These are phyloP conservation scores for Callospermophilus lateralis DNA, from an alignment of 2,113 vertebrate genomes.

Conservation along the genomic window DNA sequence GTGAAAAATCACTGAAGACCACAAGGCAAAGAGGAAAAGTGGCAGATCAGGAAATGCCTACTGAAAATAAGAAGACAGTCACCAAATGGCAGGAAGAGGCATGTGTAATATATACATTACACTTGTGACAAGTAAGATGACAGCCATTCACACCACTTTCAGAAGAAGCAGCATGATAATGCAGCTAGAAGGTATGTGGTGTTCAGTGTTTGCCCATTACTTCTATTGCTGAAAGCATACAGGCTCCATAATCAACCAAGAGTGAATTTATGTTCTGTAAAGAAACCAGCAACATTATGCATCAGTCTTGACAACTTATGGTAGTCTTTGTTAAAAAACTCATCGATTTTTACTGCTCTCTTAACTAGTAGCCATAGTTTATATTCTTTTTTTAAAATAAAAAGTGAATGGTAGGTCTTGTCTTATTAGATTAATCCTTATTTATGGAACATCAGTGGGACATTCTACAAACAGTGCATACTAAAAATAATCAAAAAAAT, in stretches of 20 bases:
- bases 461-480: not conserved
- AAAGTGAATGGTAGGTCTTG: not conserved
- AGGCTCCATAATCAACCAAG: not conserved
- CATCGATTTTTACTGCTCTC: not conserved
- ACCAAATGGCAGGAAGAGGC: not conserved
- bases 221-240: not conserved
- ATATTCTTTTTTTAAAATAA: slow-evolving; percentile 17
- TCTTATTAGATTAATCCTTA: not conserved
- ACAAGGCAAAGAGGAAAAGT: not conserved
- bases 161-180: not conserved
- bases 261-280: not conserved
- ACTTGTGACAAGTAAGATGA: not conserved
- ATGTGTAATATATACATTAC: not conserved
- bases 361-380: not conserved
- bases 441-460: not conserved
- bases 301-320: not conserved
- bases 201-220: not conserved
- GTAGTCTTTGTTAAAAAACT: not conserved
- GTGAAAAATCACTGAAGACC: slow-evolving; percentile 13
- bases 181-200: not conserved
- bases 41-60: not conserved
- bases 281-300: not conserved
- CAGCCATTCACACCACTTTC: not conserved
- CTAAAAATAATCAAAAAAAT: not conserved
- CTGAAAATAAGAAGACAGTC: slow-evolving; percentile 22